These are phyloP conservation scores for Delia radicum DNA, from an alignment of 1,140 invertebrate genomes.

Conservation along the genomic window DNA sequence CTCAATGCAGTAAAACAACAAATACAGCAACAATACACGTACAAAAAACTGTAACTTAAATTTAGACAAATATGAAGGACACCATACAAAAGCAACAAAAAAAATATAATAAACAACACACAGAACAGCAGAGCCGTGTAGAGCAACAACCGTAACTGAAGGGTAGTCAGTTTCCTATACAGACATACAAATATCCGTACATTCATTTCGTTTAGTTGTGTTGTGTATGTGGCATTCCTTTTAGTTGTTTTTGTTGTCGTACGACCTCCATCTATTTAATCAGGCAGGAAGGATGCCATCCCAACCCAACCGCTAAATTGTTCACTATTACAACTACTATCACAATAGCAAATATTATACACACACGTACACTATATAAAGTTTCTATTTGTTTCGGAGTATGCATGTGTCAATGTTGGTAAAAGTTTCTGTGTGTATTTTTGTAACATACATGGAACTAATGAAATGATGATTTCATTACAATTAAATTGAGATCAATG, in stretches of 20 bases:
- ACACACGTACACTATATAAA: background rate
- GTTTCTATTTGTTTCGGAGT: no score
- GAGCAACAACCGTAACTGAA: slow-evolving; percentile 12
- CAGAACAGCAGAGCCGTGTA: background rate
- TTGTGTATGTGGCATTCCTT: no score
- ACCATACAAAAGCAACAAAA: background rate
- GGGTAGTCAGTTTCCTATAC: background rate
- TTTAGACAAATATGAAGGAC: slow-evolving; percentile 11
- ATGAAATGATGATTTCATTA: no score
- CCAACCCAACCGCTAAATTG: background rate
- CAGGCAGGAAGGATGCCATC: background rate
- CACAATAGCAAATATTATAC: no score
- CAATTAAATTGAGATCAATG: no score
- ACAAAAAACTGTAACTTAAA: background rate
- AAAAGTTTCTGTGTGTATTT: no score
- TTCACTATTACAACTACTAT: slow-evolving; percentile 5
- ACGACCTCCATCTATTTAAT: slow-evolving; percentile 13
- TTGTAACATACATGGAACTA: no score
- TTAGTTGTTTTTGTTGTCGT: background rate
- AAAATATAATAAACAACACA: background rate
- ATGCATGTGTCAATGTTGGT: no score
- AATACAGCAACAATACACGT: background rate
- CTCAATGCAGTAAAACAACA: slow-evolving; percentile 6
- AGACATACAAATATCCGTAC: background rate
- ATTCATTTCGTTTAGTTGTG: background rate